Evolutionary conservation across 2,797 vertebrate species (phyloP).

Genomic region (Aldrovandia affinis): DNA sequence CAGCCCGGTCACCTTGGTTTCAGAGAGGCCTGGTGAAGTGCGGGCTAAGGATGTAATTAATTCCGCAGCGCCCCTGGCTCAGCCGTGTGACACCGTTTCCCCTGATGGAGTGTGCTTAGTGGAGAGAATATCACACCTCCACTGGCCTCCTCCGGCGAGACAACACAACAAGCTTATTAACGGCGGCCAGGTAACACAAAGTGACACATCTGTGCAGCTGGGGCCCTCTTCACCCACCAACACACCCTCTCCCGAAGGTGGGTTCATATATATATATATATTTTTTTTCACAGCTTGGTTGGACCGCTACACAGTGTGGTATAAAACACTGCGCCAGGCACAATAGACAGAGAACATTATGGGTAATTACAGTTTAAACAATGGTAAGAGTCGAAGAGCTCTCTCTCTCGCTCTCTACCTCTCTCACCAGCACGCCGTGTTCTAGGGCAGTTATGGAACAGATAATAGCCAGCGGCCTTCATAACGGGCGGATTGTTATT

Average conservation of each 20-base stretch:
- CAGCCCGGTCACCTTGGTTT: too few species aligned
- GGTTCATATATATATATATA: neutral
- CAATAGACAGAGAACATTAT: constrained; percentile 45
- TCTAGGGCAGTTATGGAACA: constrained; percentile 51
- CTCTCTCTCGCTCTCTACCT: too few species aligned
- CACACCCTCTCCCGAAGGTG: neutral
- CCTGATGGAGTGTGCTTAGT: too few species aligned
- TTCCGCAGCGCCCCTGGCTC: too few species aligned
- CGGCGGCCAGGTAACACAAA: neutral
- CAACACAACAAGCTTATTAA: neutral
- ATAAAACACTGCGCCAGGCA: constrained; percentile 49
- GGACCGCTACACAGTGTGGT: constrained; percentile 7
- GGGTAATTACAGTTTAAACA: constrained; percentile 63
- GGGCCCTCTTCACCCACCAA: neutral
- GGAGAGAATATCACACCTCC: neutral
- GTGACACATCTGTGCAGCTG: neutral
- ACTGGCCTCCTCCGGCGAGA: neutral
- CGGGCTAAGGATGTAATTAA: too few species aligned
- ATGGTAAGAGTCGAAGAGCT: too few species aligned
- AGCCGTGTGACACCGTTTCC: too few species aligned
- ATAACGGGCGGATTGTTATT: constrained; percentile 12
- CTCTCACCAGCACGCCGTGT: constrained; percentile 59
- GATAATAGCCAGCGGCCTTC: constrained; percentile 24
- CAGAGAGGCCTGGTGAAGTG: too few species aligned
- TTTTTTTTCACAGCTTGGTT: neutral